Percentiles rank a stretch among this genome's conserved stretches.
Evolutionary conservation across 2,113 vertebrate genomes (phyloP).

Genomic region (Notothenia coriiceps): DNA sequence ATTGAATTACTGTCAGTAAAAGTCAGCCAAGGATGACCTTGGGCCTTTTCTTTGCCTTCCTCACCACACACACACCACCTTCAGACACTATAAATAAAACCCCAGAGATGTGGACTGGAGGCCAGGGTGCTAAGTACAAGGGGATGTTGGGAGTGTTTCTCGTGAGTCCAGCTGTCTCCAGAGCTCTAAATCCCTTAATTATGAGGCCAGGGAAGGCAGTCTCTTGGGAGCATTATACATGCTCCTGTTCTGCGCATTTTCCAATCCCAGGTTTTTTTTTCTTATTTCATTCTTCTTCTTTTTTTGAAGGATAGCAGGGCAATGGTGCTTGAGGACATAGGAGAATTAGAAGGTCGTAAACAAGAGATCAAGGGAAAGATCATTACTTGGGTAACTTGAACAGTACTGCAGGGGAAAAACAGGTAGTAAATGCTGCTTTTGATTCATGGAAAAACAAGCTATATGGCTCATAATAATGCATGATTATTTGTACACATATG

Average conservation of each 20-base stretch:
- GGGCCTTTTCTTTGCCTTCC: conserved; percentile 35
- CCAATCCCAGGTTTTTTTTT: conserved; percentile 58
- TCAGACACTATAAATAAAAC: conserved; percentile 39
- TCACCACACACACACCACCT: conserved; percentile 7
- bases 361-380: conserved; percentile 21
- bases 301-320: conserved; percentile 32
- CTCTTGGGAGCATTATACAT: conserved; percentile 67
- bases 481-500: conserved; percentile 12
- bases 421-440: conserved; percentile 43
- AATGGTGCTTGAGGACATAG: conserved; percentile 55
- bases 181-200: conserved; percentile 80
- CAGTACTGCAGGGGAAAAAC: conserved; percentile 16
- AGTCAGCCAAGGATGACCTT: conserved; percentile 54
- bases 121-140: conserved; percentile 54
- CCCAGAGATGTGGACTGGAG: conserved; percentile 63
- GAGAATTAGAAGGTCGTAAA: conserved; percentile 41
- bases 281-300: conserved; percentile 32
- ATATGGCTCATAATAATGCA: neutral
- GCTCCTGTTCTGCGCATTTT: conserved; percentile 63
- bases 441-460: conserved; percentile 8
- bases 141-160: conserved; percentile 62
- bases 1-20: conserved; percentile 55
- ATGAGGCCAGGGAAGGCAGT: conserved; percentile 65
- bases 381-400: conserved; percentile 43
- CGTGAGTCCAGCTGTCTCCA: conserved; percentile 69